Conservation (phyloP, 2,113 vertebrate genomes). For the Larimichthys polyactis region DNA sequence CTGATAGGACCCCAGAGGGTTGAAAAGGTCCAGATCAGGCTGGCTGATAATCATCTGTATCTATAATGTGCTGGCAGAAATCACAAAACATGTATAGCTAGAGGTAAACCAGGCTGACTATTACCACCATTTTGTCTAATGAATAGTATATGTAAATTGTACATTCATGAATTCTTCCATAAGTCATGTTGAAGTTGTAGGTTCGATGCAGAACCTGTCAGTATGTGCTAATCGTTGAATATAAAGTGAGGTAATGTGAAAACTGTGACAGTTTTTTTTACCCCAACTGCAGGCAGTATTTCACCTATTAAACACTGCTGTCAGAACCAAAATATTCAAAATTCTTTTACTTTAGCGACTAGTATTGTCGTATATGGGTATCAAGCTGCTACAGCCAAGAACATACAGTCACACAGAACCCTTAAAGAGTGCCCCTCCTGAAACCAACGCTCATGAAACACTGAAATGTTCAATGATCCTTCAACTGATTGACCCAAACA, state of each 20-base stretch:
- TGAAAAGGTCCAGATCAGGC: conserved; percentile 25
- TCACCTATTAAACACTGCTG: conserved; percentile 2
- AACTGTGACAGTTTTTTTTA: background rate
- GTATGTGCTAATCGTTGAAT: background rate
- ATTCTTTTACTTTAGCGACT: background rate
- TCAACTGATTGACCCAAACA: conserved; percentile 26
- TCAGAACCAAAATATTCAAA: background rate
- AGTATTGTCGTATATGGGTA: background rate
- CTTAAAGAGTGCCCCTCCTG: background rate
- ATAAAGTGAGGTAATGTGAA: conserved; percentile 27
- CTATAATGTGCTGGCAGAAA: conserved; percentile 26
- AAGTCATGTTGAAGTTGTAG: conserved; percentile 13
- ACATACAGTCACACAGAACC: background rate
- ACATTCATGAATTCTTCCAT: conserved; percentile 13
- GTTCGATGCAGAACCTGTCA: background rate
- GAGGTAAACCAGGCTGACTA: background rate
- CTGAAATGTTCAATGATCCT: conserved; percentile 16
- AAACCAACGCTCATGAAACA: background rate
- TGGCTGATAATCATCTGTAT: conserved; percentile 17
- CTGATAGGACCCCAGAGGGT: background rate
- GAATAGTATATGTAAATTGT: conserved; percentile 6
- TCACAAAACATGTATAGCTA: conserved; percentile 1
- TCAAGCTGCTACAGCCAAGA: background rate
- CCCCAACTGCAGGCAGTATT: background rate
- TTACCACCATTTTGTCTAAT: background rate